Evolutionary conservation across 2,888 invertebrate genomes (phyloP), one percentile per base, ranked within the genome.

Genomic region (Alcis repandata): DNA sequence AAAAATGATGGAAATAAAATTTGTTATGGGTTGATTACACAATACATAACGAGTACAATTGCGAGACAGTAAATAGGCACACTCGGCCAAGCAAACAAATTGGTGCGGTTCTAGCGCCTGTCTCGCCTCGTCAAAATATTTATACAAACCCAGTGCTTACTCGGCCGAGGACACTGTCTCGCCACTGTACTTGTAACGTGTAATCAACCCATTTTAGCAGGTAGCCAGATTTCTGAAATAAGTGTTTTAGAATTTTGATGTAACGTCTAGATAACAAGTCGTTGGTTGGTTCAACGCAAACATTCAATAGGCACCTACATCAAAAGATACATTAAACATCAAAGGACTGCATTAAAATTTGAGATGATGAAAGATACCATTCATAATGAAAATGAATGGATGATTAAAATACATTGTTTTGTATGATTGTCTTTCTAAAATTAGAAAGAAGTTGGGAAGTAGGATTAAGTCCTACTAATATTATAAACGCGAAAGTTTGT

Each of bases 281-380:
- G 4, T 1, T 17, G 32, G 32, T 19, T 6, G 1, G 15, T 17
- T 3, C 17, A 19, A 20, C 22, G 36, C 52, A 52, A 52, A 36
- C 38, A 52, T n/a, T 27, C 41, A 27, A 53, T 32, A 11, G 27
- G 20, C 19, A 20, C 45, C 15, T 49, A 56, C 45, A 56, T 56
- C 56, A 45, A 45, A 45, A 56, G 56, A 45, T 45, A 56, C 45
- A 45, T 32, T 54, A 54, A 17, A 45, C 56, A 45, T 56, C 56
- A 56, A 56, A 56, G 56, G 36, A 32, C 1, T 54, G 17, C 41
- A 1, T 56, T 19, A 45, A 20, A n/a, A 45, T 36, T 36, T 9
- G 17, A 56, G 33, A 53, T 36, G 56, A 45, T 45, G 56, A 45
- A 45, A 56, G 22, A 53, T 53, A 9, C 33, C 10, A 7, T 27